These are phyloP conservation scores for Callopanchax toddi DNA, from an alignment of 2,113 vertebrate genomes.

Conservation along the genomic window DNA sequence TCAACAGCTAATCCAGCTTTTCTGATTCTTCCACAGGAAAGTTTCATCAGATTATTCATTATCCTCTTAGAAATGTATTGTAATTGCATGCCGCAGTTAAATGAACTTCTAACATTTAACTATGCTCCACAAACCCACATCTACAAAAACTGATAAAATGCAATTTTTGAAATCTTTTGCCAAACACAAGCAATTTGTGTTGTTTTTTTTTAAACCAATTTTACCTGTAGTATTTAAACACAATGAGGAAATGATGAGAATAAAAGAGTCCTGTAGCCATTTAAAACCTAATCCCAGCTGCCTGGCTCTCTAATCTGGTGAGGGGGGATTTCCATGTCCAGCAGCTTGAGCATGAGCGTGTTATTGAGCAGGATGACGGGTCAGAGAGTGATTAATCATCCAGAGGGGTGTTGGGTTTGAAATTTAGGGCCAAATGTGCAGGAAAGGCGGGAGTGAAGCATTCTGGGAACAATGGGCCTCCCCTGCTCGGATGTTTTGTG, in stretches of 20 bases:
- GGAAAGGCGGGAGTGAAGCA: background rate
- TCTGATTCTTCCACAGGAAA: background rate
- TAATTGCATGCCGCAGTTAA: no score
- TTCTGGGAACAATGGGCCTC: background rate
- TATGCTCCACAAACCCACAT: no score
- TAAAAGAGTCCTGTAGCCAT: constrained; percentile 18
- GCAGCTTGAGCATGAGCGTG: constrained; percentile 59
- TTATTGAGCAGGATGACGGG: constrained; percentile 61
- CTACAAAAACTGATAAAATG: no score
- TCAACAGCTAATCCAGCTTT: constrained; percentile 3
- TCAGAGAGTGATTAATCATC: constrained; percentile 40
- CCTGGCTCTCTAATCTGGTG: constrained; percentile 56
- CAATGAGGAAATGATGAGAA: no score
- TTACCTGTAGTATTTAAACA: background rate
- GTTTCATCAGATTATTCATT: background rate
- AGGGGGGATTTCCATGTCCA: constrained; percentile 30
- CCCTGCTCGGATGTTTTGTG: no score
- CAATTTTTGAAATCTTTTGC: no score
- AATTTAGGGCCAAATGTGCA: background rate
- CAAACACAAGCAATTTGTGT: no score
- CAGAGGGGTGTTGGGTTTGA: background rate
- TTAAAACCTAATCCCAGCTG: constrained; percentile 55
- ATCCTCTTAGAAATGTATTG: no score
- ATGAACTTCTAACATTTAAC: no score
- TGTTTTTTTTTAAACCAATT: no score